These are phyloP conservation scores for Lycaon pictus DNA, from an alignment of 2,113 vertebrate species.

Conservation along the genomic window DNA sequence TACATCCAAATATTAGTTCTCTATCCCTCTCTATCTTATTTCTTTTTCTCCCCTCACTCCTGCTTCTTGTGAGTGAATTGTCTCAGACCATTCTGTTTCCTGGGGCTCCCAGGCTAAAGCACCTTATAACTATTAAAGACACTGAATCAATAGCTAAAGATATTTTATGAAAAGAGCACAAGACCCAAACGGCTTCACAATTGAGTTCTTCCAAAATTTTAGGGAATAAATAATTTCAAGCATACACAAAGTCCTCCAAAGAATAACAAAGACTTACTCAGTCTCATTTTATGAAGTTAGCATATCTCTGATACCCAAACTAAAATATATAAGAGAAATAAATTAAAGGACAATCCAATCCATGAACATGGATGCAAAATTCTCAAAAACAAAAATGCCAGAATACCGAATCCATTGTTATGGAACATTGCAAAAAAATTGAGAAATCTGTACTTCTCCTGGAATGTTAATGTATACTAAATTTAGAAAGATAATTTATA, in stretches of 20 bases:
- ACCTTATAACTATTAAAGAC: not conserved
- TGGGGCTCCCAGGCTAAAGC: not conserved
- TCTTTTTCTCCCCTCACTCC: not conserved
- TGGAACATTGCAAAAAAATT: not conserved
- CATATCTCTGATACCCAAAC: not conserved
- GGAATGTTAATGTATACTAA: not conserved
- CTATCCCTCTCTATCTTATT: not conserved
- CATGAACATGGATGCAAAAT: not conserved
- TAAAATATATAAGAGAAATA: not conserved
- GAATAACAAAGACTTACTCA: not conserved
- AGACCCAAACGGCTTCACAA: not conserved
- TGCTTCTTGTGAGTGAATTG: not conserved
- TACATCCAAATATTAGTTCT: not conserved
- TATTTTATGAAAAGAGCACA: not conserved
- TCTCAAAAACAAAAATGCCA: not conserved
- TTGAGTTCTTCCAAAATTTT: not conserved
- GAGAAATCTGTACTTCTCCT: not conserved
- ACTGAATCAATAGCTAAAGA: not conserved
- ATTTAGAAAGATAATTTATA: not conserved
- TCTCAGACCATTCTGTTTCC: not conserved
- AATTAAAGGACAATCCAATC: not conserved
- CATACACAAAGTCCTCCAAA: not conserved
- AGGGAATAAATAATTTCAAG: not conserved
- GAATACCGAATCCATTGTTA: not conserved
- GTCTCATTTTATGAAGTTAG: not conserved